These are phyloP conservation scores for Hydrolagus affinis DNA, from an alignment of 2,113 vertebrate genomes.

Conservation along the genomic window DNA sequence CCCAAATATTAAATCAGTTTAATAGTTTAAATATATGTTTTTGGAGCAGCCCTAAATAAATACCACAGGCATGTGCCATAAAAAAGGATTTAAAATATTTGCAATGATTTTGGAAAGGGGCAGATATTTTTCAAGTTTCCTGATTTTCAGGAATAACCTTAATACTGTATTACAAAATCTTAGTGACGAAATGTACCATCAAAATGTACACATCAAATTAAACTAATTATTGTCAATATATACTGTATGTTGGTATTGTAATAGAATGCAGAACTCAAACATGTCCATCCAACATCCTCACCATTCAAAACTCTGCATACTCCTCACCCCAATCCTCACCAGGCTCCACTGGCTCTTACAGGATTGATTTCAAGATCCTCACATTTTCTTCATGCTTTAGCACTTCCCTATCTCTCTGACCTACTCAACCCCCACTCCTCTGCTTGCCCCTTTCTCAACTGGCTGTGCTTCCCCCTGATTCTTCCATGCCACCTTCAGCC, in stretches of 20 bases:
- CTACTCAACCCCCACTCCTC: no score
- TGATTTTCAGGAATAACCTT: background rate
- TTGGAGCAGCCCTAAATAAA: background rate
- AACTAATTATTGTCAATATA: background rate
- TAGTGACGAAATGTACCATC: background rate
- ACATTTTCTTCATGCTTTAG: no score
- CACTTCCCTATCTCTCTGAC: no score
- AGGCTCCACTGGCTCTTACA: no score
- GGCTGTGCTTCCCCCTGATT: no score
- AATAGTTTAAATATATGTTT: conserved; percentile 8
- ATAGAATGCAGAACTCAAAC: background rate
- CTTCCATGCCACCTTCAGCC: no score
- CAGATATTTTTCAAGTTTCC: background rate
- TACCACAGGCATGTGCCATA: background rate
- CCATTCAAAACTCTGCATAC: no score
- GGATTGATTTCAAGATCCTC: no score
- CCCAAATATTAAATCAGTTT: background rate
- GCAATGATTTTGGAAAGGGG: background rate
- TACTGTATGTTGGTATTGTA: background rate
- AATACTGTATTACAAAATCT: no score
- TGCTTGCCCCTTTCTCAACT: no score
- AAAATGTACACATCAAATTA: background rate
- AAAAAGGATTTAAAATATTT: background rate
- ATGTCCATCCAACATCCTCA: no score
- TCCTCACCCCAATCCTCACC: no score